Conservation (phyloP, 2,797 vertebrate genomes). For the Gouania willdenowi region DNA sequence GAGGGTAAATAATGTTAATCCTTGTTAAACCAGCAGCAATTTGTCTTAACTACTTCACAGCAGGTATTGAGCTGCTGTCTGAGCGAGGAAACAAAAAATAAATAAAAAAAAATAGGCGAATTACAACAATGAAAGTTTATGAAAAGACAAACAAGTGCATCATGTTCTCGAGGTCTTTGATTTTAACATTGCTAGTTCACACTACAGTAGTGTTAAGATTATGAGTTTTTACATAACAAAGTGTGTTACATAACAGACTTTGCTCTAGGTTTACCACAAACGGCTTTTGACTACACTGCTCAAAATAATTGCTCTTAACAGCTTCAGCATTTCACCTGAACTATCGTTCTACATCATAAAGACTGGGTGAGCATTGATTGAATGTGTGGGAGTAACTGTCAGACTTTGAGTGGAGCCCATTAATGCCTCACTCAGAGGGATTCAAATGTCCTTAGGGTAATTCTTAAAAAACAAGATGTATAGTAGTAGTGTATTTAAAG, state of each 20-base stretch:
- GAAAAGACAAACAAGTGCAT: no score
- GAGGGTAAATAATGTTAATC: slow-evolving; percentile 17
- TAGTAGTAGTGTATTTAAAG: no score
- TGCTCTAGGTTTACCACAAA: not conserved
- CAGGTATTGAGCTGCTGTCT: slow-evolving; percentile 19
- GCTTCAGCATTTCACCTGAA: not conserved
- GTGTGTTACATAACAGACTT: no score
- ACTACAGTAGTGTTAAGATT: no score
- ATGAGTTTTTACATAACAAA: not conserved
- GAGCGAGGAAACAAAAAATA: slow-evolving; percentile 1
- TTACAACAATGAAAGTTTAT: not conserved
- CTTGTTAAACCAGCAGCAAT: slow-evolving; percentile 5
- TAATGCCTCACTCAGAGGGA: no score
- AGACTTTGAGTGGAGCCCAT: no score
- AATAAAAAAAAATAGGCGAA: slow-evolving; percentile 1
- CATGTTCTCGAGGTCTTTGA: no score
- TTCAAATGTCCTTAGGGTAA: no score
- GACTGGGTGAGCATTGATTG: not conserved
- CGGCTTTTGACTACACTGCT: not conserved
- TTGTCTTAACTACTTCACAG: slow-evolving; percentile 19
- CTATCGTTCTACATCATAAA: not conserved
- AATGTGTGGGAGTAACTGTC: not conserved
- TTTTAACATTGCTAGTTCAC: no score
- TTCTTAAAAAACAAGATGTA: no score
- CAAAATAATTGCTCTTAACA: not conserved